phyloP scores from a whole-genome alignment of 1,140 invertebrate genomes.

The Manduca sexta region DNA sequence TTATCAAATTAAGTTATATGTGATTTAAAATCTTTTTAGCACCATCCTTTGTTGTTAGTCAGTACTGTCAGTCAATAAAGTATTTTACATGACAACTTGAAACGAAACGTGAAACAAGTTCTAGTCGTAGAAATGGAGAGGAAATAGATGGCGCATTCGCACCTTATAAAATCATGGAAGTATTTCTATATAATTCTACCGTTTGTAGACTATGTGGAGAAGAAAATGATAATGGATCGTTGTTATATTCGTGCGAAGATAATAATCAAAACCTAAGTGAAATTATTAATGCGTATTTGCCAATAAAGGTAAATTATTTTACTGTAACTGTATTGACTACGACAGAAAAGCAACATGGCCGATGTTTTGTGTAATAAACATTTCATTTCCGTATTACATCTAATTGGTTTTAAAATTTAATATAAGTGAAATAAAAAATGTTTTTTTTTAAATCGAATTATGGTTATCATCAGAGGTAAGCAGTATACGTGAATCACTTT shows the following conservation, averaged over 20 bases:
- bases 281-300: slow-evolving; percentile 81
- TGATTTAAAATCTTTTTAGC: too few relatives aligned
- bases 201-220: slow-evolving; percentile 83
- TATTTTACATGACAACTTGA: neutral
- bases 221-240: slow-evolving; percentile 79
- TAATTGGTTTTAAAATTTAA: too few relatives aligned
- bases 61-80: too few relatives aligned
- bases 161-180: slow-evolving; percentile 42
- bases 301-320: slow-evolving; percentile 77
- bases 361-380: slow-evolving; percentile 24
- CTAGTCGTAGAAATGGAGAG: slow-evolving; percentile 7
- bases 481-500: too few relatives aligned
- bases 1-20: too few relatives aligned
- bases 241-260: slow-evolving; percentile 74
- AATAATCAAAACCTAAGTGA: slow-evolving; percentile 76
- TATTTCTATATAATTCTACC: slow-evolving; percentile 77
- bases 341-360: slow-evolving; percentile 47
- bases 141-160: slow-evolving; percentile 55
- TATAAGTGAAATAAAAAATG: too few relatives aligned
- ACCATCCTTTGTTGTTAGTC: too few relatives aligned
- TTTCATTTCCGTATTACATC: slow-evolving; percentile 38
- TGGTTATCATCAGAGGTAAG: too few relatives aligned
- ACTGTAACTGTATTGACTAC: slow-evolving; percentile 79
- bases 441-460: too few relatives aligned
- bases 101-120: slow-evolving; percentile 5